Conservation (phyloP, 2,113 vertebrate species). For the Anoura caudifer region DNA sequence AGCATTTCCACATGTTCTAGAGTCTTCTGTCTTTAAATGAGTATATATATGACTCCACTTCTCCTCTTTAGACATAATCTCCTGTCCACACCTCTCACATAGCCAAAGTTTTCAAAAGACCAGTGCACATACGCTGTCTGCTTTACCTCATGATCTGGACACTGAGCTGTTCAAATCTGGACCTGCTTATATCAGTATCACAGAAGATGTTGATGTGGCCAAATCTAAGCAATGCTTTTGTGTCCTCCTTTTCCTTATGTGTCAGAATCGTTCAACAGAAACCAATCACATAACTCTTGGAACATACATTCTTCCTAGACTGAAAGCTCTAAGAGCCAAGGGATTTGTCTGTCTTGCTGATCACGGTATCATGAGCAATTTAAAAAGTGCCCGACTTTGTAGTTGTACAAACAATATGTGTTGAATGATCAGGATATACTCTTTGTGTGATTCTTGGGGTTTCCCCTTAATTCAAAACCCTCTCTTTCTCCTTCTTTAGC, state of each 20-base stretch:
- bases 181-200: background rate
- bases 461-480: background rate
- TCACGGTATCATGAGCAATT: background rate
- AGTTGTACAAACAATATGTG: no score
- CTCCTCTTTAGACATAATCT: background rate
- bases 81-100: background rate
- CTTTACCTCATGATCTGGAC: background rate
- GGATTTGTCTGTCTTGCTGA: background rate
- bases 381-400: background rate
- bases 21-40: background rate
- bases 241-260: background rate
- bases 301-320: background rate
- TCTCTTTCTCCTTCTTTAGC: background rate
- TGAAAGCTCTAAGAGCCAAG: background rate
- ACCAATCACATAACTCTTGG: accelerated
- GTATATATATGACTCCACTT: background rate
- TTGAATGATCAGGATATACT: background rate
- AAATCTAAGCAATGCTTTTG: background rate
- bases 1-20: background rate
- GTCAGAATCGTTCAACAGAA: background rate
- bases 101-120: background rate
- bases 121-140: background rate
- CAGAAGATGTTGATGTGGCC: background rate
- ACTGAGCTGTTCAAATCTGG: background rate
- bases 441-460: background rate